These are phyloP conservation scores for Cyrtodaria siliqua DNA, from an alignment of 2,888 invertebrate genomes.

Conservation along the genomic window DNA sequence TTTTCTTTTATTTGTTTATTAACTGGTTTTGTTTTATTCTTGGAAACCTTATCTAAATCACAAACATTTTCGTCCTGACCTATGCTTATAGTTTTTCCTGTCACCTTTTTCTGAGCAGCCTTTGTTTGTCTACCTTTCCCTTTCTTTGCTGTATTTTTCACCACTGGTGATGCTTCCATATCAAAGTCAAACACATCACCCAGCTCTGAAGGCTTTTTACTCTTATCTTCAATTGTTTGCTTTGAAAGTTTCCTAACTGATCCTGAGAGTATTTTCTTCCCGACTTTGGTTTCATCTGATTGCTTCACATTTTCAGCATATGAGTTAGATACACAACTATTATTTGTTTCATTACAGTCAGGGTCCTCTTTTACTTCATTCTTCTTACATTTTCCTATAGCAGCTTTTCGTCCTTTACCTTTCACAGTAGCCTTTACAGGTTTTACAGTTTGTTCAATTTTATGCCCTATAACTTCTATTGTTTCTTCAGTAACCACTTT, in stretches of 20 bases:
- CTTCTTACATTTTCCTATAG: slow-evolving; percentile 1
- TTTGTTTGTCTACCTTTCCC: slow-evolving; percentile 2
- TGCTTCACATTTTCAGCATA: too few relatives aligned
- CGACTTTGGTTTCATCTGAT: not conserved
- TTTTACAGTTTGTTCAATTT: too few relatives aligned
- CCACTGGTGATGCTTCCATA: slow-evolving; percentile 30
- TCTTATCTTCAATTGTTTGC: too few relatives aligned
- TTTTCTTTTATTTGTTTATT: not conserved
- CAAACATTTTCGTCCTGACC: too few relatives aligned
- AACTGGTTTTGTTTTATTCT: too few relatives aligned
- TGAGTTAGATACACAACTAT: too few relatives aligned
- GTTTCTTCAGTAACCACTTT: not conserved
- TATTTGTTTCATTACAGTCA: too few relatives aligned
- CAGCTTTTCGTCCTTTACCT: slow-evolving; percentile 1
- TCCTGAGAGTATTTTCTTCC: slow-evolving; percentile 1
- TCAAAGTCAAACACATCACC: slow-evolving; percentile 42
- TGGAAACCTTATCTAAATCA: too few relatives aligned
- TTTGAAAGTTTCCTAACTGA: too few relatives aligned
- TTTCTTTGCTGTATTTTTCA: slow-evolving; percentile 11
- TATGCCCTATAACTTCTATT: not conserved
- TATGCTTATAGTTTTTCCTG: too few relatives aligned
- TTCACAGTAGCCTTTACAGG: not conserved
- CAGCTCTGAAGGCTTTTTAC: too few relatives aligned
- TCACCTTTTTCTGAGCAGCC: not conserved
- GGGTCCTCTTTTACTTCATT: not conserved